Evolutionary conservation across 2,113 vertebrate genomes (phyloP).

Genomic region (Marcusenius ussheri): DNA sequence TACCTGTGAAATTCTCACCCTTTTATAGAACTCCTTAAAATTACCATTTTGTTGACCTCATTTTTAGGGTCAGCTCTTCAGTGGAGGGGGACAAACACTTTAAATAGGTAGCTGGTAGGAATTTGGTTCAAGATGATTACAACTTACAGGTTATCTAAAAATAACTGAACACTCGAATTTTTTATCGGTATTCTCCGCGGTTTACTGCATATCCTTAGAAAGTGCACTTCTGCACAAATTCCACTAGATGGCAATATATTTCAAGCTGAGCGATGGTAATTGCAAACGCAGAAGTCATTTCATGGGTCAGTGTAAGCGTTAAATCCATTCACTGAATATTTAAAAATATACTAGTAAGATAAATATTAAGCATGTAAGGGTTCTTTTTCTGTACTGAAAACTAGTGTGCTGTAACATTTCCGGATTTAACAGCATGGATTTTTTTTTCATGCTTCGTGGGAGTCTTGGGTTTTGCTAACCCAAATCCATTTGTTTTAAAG

Average conservation of each 20-base stretch:
- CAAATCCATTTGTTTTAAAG: not conserved
- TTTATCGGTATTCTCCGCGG: not conserved
- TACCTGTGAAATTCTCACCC: not conserved
- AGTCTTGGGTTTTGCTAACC: not conserved
- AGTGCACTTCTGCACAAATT: not conserved
- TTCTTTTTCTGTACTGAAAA: not conserved
- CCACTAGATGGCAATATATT: constrained; percentile 48
- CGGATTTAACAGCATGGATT: not conserved
- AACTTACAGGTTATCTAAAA: constrained; percentile 4
- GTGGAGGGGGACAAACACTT: constrained; percentile 7
- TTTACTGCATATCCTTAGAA: not conserved
- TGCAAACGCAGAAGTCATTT: not conserved
- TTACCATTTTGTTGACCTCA: not conserved
- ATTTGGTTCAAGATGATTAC: constrained; percentile 10
- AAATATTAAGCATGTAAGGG: not conserved
- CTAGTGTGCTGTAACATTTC: not conserved
- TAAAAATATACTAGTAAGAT: not conserved
- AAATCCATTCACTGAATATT: not conserved
- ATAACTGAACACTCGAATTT: not conserved
- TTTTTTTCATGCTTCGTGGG: not conserved
- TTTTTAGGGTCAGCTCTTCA: constrained; percentile 6
- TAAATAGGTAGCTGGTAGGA: constrained; percentile 6
- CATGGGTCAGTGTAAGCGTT: not conserved
- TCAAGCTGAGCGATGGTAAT: constrained; percentile 18
- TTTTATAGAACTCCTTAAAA: not conserved